Evolutionary conservation across 2,797 vertebrate genomes (phyloP).

Genomic region (Phrynocephalus guinanensis): DNA sequence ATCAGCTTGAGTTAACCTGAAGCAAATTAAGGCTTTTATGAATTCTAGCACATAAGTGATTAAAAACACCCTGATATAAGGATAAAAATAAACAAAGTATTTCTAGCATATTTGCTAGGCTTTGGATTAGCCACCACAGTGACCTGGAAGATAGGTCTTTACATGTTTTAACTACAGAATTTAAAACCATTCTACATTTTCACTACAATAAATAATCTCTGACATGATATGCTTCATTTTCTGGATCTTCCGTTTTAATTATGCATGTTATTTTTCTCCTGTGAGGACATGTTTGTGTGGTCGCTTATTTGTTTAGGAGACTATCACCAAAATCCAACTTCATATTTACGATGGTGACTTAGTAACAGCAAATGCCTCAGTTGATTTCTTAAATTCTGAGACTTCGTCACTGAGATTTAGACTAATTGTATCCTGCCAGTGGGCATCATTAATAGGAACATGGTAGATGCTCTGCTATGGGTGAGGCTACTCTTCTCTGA

Average conservation of each 20-base stretch:
- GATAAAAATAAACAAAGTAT: slow-evolving; percentile 72
- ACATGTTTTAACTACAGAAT: not conserved
- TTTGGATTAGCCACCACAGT: slow-evolving; percentile 44
- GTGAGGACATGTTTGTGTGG: not conserved
- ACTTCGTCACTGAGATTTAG: no score
- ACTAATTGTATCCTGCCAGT: no score
- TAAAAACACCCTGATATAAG: slow-evolving; percentile 69
- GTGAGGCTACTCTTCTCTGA: no score
- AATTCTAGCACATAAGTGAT: slow-evolving; percentile 74
- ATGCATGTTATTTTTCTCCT: slow-evolving; percentile 10
- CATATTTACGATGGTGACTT: no score
- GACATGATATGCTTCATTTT: not conserved
- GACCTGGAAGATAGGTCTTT: not conserved
- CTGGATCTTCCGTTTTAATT: slow-evolving; percentile 8
- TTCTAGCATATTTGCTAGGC: slow-evolving; percentile 62
- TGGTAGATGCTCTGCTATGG: no score
- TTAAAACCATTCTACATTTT: slow-evolving; percentile 1
- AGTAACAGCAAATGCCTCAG: no score
- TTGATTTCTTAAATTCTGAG: no score
- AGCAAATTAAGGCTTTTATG: slow-evolving; percentile 77
- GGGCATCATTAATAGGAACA: no score
- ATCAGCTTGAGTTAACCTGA: slow-evolving; percentile 82
- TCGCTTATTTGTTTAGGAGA: slow-evolving; percentile 10
- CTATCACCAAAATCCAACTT: not conserved
- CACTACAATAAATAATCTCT: slow-evolving; percentile 2